A percentile compares a stretch with the other conserved stretches of the same genome.
Evolutionary conservation across 2,113 vertebrate species (phyloP).

Genomic region (Nothoprocta perdicaria): DNA sequence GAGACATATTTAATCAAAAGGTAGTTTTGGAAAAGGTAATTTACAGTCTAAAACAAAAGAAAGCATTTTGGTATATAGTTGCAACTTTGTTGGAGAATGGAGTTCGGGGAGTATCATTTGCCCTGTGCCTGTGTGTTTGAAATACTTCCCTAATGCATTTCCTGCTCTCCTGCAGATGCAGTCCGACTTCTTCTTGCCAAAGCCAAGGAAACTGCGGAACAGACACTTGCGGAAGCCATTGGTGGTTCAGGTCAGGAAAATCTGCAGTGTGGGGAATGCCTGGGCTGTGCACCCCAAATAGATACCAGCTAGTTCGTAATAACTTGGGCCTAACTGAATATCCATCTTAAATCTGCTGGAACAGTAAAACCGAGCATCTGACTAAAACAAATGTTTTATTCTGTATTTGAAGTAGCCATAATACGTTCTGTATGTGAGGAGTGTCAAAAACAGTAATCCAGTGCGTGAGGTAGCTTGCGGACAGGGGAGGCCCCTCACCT

Average conservation of each 20-base stretch:
- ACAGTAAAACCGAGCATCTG: not conserved
- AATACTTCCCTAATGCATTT: not conserved
- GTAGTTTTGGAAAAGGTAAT: not conserved
- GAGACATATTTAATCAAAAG: not conserved
- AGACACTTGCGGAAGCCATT: conserved; percentile 92
- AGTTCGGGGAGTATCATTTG: not conserved
- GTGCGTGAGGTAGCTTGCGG: not conserved
- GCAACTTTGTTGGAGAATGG: not conserved
- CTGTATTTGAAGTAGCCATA: not conserved
- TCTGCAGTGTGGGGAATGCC: not conserved
- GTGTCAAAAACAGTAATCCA: not conserved
- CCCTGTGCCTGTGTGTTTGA: not conserved
- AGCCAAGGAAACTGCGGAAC: conserved; percentile 89
- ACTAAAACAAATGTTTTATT: not conserved
- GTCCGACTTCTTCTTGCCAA: conserved; percentile 93
- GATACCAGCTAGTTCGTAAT: not conserved
- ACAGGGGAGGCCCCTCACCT: not conserved
- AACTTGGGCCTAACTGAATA: not conserved
- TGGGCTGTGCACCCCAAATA: not conserved
- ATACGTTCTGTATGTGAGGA: not conserved
- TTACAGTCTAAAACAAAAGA: not conserved
- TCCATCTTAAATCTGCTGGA: not conserved
- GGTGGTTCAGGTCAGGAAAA: conserved; percentile 91
- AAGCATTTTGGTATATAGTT: not conserved
- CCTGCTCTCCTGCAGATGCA: conserved; percentile 77